Evolutionary conservation across 2,797 vertebrate genomes (phyloP), one percentile per base, ranked within the genome.

Genomic region (Rhadinocentrus ornatus): DNA sequence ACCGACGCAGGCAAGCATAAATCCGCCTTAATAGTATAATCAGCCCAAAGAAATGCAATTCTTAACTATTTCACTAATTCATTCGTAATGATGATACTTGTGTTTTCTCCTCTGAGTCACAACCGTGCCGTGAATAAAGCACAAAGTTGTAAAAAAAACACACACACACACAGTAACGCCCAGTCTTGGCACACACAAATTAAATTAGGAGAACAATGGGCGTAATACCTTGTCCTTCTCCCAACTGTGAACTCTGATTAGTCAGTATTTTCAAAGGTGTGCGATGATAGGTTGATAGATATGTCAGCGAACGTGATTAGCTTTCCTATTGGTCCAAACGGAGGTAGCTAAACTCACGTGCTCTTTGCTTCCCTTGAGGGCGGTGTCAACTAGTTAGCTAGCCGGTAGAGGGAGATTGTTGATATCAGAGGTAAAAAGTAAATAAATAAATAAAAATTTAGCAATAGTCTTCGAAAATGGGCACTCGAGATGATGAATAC

Each of bases 401-500:
- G 77, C 82, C 63, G 56, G 62, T 29, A 35, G 88, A 82, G 55
- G 71, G 9, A 59, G 24, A 22, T 59, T 63, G 56, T 74, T 70
- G 53, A 62, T 69, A 78, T 80, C 81, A 74, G 62, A 86, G 85
- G 48, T 78, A 61, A 31, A 7, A 69, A 79, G 6, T 32, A 50
- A 66, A 46, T 8, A 46, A 20, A 39, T 7, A 6, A 46, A 46
- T 9, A 46, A 9, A 0, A 46, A n/a, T 46, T 46, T 10, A 46
- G 44, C n/a, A 57, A 27, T 35, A 29, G 16, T 64, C 7, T 3
- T 55, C 31, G 5, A 26, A 76, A 61, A 94, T 93, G 93, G 93
- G 93, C 55, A 92, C 85, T 57, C 77, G 92, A 50, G 93, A 94
- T 53, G 93, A 94, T 35, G 93, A 94, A 75, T 94, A 93, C 69